Conservation (phyloP, 2,888 invertebrate genomes). For the Nemotelus nigrinus region DNA sequence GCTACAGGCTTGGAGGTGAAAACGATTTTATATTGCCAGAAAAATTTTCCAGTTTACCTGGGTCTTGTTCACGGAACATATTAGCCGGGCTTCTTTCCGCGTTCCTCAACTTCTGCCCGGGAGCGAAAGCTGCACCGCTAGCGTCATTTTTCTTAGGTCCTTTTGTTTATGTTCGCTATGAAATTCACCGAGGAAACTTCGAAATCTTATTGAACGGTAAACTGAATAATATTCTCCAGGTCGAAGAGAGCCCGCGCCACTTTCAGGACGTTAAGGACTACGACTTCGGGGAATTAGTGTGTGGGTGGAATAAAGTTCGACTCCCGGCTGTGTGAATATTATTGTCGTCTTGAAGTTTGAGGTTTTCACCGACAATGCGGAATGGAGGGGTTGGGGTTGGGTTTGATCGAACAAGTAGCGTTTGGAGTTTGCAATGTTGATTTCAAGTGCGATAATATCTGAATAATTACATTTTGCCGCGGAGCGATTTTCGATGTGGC, state of each 20-base stretch:
- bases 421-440: not conserved
- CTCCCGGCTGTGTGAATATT: no score
- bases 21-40: no score
- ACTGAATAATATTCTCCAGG: not conserved
- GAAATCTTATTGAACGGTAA: constrained; percentile 12
- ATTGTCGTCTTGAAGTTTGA: no score
- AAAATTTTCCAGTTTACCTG: no score
- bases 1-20: not conserved
- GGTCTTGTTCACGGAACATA: not conserved
- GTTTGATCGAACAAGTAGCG: no score
- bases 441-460: constrained; percentile 36
- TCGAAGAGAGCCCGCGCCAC: no score
- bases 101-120: not conserved
- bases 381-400: no score
- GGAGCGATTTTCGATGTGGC: not conserved
- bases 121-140: not conserved
- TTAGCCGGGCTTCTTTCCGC: not conserved
- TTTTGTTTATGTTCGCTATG: not conserved
- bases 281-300: no score
- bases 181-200: not conserved
- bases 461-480: constrained; percentile 23
- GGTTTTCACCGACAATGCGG: no score
- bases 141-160: not conserved
- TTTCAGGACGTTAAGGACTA: no score
- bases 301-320: no score